Evolutionary conservation across 2,888 invertebrate species (phyloP).

Genomic region (Congeria kusceri): DNA sequence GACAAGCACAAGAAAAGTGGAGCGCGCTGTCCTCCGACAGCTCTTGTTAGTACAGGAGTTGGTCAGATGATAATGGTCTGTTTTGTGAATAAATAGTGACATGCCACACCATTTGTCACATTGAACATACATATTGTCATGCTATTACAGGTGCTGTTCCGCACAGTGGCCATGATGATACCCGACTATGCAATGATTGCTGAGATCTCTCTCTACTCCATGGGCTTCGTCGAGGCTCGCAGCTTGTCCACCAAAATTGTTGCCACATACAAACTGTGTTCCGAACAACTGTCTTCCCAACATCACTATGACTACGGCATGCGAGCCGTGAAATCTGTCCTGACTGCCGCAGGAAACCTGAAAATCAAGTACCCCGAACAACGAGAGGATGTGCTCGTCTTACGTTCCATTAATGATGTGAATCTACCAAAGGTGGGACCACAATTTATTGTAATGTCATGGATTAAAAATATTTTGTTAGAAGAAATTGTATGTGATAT

Average conservation of each 20-base stretch:
- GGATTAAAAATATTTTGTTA: too few relatives aligned
- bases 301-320: conserved; percentile 86
- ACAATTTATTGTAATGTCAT: too few relatives aligned
- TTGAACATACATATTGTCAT: too few relatives aligned
- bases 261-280: conserved; percentile 84
- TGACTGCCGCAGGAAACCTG: conserved; percentile 85
- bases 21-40: too few relatives aligned
- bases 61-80: too few relatives aligned
- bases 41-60: too few relatives aligned
- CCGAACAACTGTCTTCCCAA: conserved; percentile 85
- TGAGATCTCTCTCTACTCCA: conserved; percentile 85
- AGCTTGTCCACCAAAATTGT: conserved; percentile 85
- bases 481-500: too few relatives aligned
- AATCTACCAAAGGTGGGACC: conserved; percentile 84
- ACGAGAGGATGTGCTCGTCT: conserved; percentile 83
- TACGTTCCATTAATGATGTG: conserved; percentile 85
- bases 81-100: too few relatives aligned
- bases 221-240: conserved; percentile 85
- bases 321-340: conserved; percentile 85
- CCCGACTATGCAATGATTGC: conserved; percentile 85
- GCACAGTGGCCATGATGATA: conserved; percentile 86
- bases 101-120: too few relatives aligned
- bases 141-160: conserved; percentile 82
- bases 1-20: too few relatives aligned
- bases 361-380: conserved; percentile 84